These are phyloP conservation scores for Benitochromis conjunctus DNA, from an alignment of 2,113 vertebrate species.

Conservation along the genomic window DNA sequence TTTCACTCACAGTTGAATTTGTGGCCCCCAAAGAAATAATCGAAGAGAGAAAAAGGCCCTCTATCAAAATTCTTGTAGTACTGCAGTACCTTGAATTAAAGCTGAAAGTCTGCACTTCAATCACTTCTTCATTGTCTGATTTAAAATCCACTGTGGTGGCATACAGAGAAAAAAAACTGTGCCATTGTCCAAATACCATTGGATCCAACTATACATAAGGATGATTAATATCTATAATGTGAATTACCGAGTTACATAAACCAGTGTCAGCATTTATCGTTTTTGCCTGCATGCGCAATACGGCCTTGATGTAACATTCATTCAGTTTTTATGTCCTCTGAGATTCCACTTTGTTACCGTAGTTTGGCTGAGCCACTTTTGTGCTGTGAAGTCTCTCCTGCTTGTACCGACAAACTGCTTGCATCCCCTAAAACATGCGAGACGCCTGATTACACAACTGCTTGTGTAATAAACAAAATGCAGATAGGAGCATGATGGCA, in stretches of 20 bases:
- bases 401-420: not conserved
- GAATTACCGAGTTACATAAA: not conserved
- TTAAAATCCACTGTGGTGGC: not conserved
- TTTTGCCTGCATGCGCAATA: conserved; percentile 15
- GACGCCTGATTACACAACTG: not conserved
- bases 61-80: not conserved
- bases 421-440: not conserved
- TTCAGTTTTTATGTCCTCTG: conserved; percentile 20
- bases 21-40: not conserved
- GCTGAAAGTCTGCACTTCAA: not conserved
- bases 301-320: not conserved
- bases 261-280: not conserved
- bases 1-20: not conserved
- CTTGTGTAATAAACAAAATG: not conserved
- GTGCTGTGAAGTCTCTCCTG: not conserved
- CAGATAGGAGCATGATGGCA: not conserved
- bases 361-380: not conserved
- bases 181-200: not conserved
- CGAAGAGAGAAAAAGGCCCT: not conserved
- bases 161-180: not conserved
- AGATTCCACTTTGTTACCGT: not conserved
- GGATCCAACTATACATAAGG: not conserved
- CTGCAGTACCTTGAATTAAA: not conserved
- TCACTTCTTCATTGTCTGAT: not conserved
- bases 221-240: not conserved